Percentiles rank a stretch among this genome's conserved stretches.
Conservation (phyloP, 35 echinoderm and acorn worm genomes). For the Lytechinus pictus region DNA sequence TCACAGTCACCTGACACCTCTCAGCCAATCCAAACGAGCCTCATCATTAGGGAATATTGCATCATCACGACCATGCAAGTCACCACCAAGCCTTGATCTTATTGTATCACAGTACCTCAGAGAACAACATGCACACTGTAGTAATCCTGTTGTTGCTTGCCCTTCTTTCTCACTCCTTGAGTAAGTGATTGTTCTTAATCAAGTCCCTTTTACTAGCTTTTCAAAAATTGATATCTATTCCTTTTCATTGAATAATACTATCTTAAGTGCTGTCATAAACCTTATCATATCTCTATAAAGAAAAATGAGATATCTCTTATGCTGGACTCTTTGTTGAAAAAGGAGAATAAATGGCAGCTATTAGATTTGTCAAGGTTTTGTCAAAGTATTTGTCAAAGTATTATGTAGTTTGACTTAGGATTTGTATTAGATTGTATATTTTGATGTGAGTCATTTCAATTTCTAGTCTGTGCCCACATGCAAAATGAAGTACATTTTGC, state of each 20-base stretch:
- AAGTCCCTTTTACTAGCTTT: not conserved
- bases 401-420: not conserved
- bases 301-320: not conserved
- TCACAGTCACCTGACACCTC: slow-evolving; percentile 52
- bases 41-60: not conserved
- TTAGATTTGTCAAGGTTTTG: not conserved
- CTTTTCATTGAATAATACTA: not conserved
- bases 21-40: slow-evolving; percentile 14
- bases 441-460: not conserved
- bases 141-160: slow-evolving; percentile 91
- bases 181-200: slow-evolving; percentile 58
- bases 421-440: not conserved
- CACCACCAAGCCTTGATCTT: slow-evolving; percentile 75
- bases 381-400: not conserved
- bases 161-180: slow-evolving; percentile 91
- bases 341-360: not conserved
- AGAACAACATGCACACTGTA: slow-evolving; percentile 94
- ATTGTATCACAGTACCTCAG: slow-evolving; percentile 92
- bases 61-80: slow-evolving; percentile 55
- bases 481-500: too few species aligned
- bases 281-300: not conserved
- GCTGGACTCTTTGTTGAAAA: not conserved
- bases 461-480: not conserved
- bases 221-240: not conserved
- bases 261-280: not conserved